These are phyloP conservation scores for Chalcis sispes DNA, from an alignment of 2,888 invertebrate species.

Conservation along the genomic window DNA sequence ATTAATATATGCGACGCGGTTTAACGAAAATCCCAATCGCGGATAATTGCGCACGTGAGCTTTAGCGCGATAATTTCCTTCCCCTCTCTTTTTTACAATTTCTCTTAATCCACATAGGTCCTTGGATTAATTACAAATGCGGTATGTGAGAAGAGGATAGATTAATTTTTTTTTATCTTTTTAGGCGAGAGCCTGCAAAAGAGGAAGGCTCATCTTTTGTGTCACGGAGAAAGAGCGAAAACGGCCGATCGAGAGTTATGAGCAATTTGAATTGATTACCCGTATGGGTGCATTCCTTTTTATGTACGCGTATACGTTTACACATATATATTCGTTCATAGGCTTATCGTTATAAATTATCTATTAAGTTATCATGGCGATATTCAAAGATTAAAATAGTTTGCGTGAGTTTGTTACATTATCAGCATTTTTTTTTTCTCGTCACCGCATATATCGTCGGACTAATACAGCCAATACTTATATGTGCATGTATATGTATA, in stretches of 20 bases:
- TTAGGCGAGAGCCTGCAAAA: not conserved
- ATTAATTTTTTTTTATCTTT: too few relatives aligned
- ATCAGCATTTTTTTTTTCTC: too few relatives aligned
- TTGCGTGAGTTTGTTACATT: not conserved
- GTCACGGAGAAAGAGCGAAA: not conserved
- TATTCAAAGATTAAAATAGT: not conserved
- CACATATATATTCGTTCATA: too few relatives aligned
- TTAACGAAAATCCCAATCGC: slow-evolving; percentile 32
- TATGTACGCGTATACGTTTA: not conserved
- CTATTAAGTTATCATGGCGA: slow-evolving; percentile 6
- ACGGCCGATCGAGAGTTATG: slow-evolving; percentile 10
- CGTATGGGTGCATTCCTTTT: not conserved
- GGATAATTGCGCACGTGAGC: slow-evolving; percentile 16
- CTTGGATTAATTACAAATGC: slow-evolving; percentile 20
- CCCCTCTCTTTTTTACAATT: not conserved
- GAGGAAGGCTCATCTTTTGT: too few relatives aligned
- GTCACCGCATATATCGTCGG: too few relatives aligned
- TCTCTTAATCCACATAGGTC: slow-evolving; percentile 39
- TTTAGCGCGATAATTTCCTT: slow-evolving; percentile 20
- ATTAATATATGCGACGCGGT: not conserved
- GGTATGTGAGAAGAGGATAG: not conserved
- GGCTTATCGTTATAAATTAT: not conserved
- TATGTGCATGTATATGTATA: too few relatives aligned
- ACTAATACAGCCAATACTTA: too few relatives aligned
- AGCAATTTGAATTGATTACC: slow-evolving; percentile 42